A percentile compares a stretch with the other conserved stretches of the same genome.
Evolutionary conservation across 1,140 invertebrate genomes (phyloP).

Genomic region (Papilio xuthus): DNA sequence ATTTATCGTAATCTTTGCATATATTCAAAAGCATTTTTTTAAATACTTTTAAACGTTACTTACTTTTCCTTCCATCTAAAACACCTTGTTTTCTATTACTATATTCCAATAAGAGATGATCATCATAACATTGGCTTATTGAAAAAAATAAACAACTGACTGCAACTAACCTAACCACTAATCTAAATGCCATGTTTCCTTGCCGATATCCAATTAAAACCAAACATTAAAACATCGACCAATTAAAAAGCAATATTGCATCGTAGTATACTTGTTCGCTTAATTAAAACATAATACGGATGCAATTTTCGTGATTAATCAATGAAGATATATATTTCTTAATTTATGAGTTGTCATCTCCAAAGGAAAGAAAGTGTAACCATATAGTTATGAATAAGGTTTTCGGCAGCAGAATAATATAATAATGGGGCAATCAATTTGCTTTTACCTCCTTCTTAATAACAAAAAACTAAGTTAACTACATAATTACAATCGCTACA

Average conservation of each 20-base stretch:
- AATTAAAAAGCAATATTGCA: neutral
- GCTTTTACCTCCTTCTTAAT: no score
- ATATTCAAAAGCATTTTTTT: no score
- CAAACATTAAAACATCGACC: slow-evolving; percentile 5
- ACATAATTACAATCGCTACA: no score
- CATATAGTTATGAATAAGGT: no score
- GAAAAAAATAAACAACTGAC: neutral
- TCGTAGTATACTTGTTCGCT: neutral
- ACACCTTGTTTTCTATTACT: neutral
- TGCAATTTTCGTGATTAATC: neutral
- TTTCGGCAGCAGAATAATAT: no score
- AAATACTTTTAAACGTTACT: no score
- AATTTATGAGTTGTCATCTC: no score
- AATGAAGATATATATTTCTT: neutral
- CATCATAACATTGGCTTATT: neutral
- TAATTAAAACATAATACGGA: neutral
- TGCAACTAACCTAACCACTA: neutral
- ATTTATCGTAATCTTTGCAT: no score
- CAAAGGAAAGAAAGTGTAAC: neutral
- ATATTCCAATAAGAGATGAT: neutral
- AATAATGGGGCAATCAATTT: no score
- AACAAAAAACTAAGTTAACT: no score
- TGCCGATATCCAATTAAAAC: slow-evolving; percentile 3
- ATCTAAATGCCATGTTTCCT: slow-evolving; percentile 10
- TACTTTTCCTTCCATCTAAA: neutral